A percentile compares a stretch with the other conserved stretches of the same genome.
phyloP scores from a whole-genome alignment of 2,113 vertebrate species.

The Archilochus colubris region DNA sequence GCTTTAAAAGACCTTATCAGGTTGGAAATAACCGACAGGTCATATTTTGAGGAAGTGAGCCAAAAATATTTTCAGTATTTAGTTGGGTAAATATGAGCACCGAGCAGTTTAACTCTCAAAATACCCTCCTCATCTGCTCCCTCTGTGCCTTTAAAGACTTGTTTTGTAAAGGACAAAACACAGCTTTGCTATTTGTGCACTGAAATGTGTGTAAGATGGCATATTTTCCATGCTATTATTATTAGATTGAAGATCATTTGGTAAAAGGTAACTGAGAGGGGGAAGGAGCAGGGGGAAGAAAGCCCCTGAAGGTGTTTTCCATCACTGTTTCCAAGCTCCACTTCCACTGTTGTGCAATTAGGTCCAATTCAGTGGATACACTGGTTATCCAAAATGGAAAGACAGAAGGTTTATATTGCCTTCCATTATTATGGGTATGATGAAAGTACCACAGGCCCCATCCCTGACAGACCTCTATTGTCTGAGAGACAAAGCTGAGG shows the following conservation, averaged over 20 bases:
- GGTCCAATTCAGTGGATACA: background rate
- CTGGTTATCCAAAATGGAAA: conserved; percentile 9
- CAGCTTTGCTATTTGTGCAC: background rate
- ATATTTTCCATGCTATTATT: background rate
- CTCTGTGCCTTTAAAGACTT: rapidly evolving
- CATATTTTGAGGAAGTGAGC: conserved; percentile 57
- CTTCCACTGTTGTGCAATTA: conserved; percentile 8
- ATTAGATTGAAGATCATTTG: background rate
- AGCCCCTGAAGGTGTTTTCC: background rate
- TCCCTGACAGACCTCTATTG: conserved; percentile 14
- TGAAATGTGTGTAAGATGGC: background rate
- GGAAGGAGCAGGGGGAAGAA: background rate
- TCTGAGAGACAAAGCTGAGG: conserved; percentile 40
- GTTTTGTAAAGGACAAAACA: background rate
- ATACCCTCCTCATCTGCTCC: background rate
- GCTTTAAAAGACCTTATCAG: conserved; percentile 20
- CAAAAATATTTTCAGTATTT: conserved; percentile 45
- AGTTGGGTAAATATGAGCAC: background rate
- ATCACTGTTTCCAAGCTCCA: background rate
- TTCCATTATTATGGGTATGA: conserved; percentile 7
- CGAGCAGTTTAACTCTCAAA: background rate
- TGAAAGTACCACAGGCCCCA: conserved; percentile 3
- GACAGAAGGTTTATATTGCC: conserved; percentile 16
- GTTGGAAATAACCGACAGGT: conserved; percentile 57
- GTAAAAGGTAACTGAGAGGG: background rate